phyloP scores from a whole-genome alignment of 2,888 invertebrate species.

The Clivina fossor region DNA sequence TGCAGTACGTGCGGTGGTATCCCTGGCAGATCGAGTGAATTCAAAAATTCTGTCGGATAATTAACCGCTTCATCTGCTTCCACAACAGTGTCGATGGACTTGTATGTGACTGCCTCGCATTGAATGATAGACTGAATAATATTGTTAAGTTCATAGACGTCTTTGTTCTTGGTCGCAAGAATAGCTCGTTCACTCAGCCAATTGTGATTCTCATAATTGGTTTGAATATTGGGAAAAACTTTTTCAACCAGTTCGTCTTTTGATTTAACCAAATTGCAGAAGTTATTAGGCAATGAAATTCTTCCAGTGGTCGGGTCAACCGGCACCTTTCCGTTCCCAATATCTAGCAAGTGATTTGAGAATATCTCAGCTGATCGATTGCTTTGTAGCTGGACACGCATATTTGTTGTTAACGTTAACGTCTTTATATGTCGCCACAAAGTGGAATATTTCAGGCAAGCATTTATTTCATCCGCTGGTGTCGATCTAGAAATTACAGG shows the following conservation, averaged over 20 bases:
- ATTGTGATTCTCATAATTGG: slow-evolving; percentile 42
- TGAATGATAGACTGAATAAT: background rate
- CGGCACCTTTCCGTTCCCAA: slow-evolving; percentile 43
- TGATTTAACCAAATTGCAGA: slow-evolving; percentile 42
- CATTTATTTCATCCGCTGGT: slow-evolving; percentile 46
- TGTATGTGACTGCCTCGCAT: background rate
- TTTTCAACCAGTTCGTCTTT: slow-evolving; percentile 43
- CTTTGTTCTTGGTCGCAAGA: slow-evolving; percentile 20
- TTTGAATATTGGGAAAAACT: slow-evolving; percentile 45
- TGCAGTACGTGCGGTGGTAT: background rate
- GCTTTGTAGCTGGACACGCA: slow-evolving; percentile 42
- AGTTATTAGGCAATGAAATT: slow-evolving; percentile 43
- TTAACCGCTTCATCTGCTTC: background rate
- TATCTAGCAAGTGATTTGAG: slow-evolving; percentile 43
- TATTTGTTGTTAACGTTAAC: slow-evolving; percentile 42
- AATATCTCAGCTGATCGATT: slow-evolving; percentile 42
- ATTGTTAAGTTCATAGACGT: slow-evolving; percentile 12
- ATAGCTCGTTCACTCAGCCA: slow-evolving; percentile 40
- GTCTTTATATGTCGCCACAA: slow-evolving; percentile 42
- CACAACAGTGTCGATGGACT: background rate
- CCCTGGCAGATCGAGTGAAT: background rate
- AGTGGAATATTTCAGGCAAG: slow-evolving; percentile 45
- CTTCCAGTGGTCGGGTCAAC: slow-evolving; percentile 41
- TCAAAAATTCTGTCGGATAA: background rate
- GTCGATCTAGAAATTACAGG: slow-evolving; percentile 45